Conservation (phyloP, 2,888 invertebrate genomes). For the Drosophila birchii region DNA sequence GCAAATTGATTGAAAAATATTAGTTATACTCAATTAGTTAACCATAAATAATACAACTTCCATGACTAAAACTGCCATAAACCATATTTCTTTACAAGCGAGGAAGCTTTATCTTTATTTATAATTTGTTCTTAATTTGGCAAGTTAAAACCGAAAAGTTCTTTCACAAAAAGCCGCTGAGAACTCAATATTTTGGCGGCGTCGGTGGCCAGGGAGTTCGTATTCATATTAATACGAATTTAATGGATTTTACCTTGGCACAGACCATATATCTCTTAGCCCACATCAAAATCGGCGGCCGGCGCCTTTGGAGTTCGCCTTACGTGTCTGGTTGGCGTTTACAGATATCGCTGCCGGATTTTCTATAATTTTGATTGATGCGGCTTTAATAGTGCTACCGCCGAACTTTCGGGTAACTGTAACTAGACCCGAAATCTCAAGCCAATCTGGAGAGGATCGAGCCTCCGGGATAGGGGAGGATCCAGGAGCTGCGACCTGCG, state of each 20-base stretch:
- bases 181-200: not conserved
- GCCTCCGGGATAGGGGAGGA: conserved; percentile 18
- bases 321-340: conserved; percentile 35
- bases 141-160: not conserved
- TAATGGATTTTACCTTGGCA: conserved; percentile 64
- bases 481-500: conserved; percentile 34
- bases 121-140: not conserved
- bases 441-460: not conserved
- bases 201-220: not conserved
- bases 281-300: conserved; percentile 9
- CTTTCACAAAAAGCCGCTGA: not conserved
- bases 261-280: conserved; percentile 22
- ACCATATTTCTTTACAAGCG: not conserved
- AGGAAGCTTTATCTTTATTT: not conserved
- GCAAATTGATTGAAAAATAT: not conserved
- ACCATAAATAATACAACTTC: not conserved
- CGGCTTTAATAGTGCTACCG: conserved; percentile 62
- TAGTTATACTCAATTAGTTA: no score
- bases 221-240: conserved; percentile 62
- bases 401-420: conserved; percentile 47
- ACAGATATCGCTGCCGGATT: conserved; percentile 45
- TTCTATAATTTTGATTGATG: conserved; percentile 78
- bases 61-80: not conserved
- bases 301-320: conserved; percentile 26
- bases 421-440: conserved; percentile 24